Conservation (phyloP, 2,113 vertebrate species). For the Melanotaenia duboulayi region DNA sequence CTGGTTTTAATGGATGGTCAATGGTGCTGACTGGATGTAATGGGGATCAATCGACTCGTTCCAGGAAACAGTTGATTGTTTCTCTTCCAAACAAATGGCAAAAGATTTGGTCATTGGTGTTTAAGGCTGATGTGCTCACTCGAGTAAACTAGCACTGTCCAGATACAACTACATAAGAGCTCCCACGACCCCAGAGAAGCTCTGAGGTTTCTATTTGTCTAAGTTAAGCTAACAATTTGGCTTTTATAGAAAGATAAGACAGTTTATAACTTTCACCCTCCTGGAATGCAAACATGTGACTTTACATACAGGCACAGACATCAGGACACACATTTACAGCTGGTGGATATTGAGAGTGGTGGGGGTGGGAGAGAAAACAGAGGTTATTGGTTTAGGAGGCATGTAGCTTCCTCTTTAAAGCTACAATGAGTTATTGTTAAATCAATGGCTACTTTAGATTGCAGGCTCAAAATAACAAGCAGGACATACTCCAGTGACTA, state of each 20-base stretch:
- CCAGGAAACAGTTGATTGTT: conserved; percentile 41
- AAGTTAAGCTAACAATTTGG: conserved; percentile 9
- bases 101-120: conserved; percentile 6
- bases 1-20: conserved; percentile 65
- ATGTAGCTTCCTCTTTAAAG: conserved; percentile 53
- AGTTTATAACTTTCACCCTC: conserved; percentile 17
- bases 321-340: neutral
- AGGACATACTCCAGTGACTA: conserved; percentile 16
- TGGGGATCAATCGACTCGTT: conserved; percentile 49
- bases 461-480: conserved; percentile 36
- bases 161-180: neutral
- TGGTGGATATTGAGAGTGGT: conserved; percentile 28
- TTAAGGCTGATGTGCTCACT: conserved; percentile 14
- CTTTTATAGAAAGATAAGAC: neutral
- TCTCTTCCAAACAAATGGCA: conserved; percentile 44
- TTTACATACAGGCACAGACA: neutral
- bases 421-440: conserved; percentile 59
- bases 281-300: neutral
- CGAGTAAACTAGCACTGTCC: neutral
- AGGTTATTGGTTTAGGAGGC: conserved; percentile 55
- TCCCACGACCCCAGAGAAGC: conserved; percentile 19
- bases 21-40: conserved; percentile 51
- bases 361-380: conserved; percentile 15
- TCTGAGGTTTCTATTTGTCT: conserved; percentile 15
- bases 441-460: conserved; percentile 58